These are phyloP conservation scores for Papilio xuthus DNA, from an alignment of 1,140 invertebrate genomes.

Conservation along the genomic window DNA sequence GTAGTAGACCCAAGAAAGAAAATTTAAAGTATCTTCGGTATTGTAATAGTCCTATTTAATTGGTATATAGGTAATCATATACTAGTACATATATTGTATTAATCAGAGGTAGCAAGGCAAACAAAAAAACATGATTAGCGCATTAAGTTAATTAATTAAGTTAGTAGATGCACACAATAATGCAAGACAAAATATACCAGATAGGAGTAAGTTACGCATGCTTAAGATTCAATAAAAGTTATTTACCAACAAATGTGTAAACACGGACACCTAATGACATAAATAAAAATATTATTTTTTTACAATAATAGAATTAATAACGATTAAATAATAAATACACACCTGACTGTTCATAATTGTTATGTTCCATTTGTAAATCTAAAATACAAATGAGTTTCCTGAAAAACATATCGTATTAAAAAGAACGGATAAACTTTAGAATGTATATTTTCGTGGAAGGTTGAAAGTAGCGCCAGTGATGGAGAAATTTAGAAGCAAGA, in stretches of 20 bases:
- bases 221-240: slow-evolving; percentile 26
- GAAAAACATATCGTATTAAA: background rate
- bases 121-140: background rate
- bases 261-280: slow-evolving; percentile 67
- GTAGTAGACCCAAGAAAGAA: too few species aligned
- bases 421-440: background rate
- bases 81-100: background rate
- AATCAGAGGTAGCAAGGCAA: background rate
- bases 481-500: too few species aligned
- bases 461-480: too few species aligned
- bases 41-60: background rate
- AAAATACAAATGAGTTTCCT: background rate
- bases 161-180: background rate
- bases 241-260: slow-evolving; percentile 66
- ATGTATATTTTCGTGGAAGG: too few species aligned
- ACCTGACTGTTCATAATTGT: background rate
- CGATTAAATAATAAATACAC: slow-evolving; percentile 23
- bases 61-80: background rate
- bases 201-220: background rate
- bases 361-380: slow-evolving; percentile 6
- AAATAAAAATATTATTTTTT: slow-evolving; percentile 42
- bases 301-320: slow-evolving; percentile 11
- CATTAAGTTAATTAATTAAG: background rate
- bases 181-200: too few species aligned
- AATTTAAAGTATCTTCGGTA: too few species aligned